Conservation (phyloP, 2,797 vertebrate species). For the Malacoctenus gilli region DNA sequence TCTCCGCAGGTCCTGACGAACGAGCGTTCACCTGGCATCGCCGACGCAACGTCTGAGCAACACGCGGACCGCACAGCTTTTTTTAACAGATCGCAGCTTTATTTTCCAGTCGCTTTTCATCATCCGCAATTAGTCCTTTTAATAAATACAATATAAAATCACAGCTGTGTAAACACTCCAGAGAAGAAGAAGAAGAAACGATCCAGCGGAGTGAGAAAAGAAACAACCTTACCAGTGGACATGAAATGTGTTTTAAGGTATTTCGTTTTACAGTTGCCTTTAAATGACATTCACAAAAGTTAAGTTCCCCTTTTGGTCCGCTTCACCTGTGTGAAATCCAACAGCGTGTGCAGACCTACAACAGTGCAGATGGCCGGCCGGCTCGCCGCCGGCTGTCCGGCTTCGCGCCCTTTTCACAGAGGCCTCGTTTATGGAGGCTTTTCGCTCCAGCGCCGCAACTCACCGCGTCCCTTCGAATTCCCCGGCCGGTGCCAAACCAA, state of each 20-base stretch:
- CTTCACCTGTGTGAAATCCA: slow-evolving; percentile 31
- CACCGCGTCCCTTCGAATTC: slow-evolving; percentile 51
- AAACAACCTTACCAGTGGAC: slow-evolving; percentile 25
- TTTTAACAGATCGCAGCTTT: slow-evolving; percentile 32
- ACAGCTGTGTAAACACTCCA: slow-evolving; percentile 57
- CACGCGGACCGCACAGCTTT: slow-evolving; percentile 10
- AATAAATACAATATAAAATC: slow-evolving; percentile 71
- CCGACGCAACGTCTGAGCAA: slow-evolving; percentile 19
- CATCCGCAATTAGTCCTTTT: slow-evolving; percentile 23
- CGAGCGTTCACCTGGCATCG: slow-evolving; percentile 2
- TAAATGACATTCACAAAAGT: slow-evolving; percentile 8
- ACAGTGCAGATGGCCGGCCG: slow-evolving; percentile 45
- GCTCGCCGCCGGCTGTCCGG: slow-evolving; percentile 29
- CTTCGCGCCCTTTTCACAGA: slow-evolving; percentile 43
- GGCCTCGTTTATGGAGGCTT: slow-evolving; percentile 47
- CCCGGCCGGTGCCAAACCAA: slow-evolving; percentile 61
- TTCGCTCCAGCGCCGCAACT: slow-evolving; percentile 45
- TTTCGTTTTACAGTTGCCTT: slow-evolving; percentile 18
- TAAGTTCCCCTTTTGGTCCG: slow-evolving; percentile 40
- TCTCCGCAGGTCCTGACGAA: slow-evolving; percentile 37
- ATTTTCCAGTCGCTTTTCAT: slow-evolving; percentile 41
- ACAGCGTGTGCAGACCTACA: slow-evolving; percentile 42
- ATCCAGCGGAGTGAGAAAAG: slow-evolving; percentile 23
- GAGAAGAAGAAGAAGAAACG: slow-evolving; percentile 42
- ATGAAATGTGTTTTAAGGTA: slow-evolving; percentile 21